These are phyloP conservation scores for Actinia equina DNA, from an alignment of 64 coral and sea anemone species.

Conservation along the genomic window DNA sequence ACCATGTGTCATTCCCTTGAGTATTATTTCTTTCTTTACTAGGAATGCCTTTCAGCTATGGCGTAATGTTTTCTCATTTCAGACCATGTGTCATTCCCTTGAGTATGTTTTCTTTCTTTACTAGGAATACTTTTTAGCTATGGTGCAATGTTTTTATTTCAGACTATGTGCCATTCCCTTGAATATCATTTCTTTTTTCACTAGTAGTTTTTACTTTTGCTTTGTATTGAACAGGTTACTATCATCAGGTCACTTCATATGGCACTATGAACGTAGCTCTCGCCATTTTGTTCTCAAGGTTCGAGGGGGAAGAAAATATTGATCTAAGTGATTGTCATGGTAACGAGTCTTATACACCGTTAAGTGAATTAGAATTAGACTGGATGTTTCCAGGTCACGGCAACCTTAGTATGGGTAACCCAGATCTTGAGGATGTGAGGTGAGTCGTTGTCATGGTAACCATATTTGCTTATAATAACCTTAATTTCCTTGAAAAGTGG, in stretches of 20 bases:
- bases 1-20: too few species aligned
- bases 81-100: too few species aligned
- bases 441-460: conserved; percentile 2
- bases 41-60: too few species aligned
- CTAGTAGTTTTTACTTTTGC: background rate
- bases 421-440: conserved; percentile 75
- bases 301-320: conserved; percentile 62
- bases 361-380: conserved; percentile 84
- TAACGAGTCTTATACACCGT: conserved; percentile 28
- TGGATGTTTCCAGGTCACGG: conserved; percentile 91
- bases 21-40: too few species aligned
- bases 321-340: conserved; percentile 68
- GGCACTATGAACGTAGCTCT: conserved; percentile 87
- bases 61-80: too few species aligned
- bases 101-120: too few species aligned
- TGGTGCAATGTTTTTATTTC: too few species aligned
- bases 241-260: conserved; percentile 91
- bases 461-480: background rate
- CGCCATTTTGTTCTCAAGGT: conserved; percentile 73
- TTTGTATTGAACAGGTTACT: conserved; percentile 54
- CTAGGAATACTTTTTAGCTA: too few species aligned
- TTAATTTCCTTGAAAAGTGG: too few species aligned
- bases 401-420: conserved; percentile 88
- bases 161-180: too few species aligned
- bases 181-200: too few species aligned